Evolutionary conservation across 1,140 invertebrate genomes (phyloP), one percentile per base, ranked within the genome.

Genomic region (Harpegnathos saltator): DNA sequence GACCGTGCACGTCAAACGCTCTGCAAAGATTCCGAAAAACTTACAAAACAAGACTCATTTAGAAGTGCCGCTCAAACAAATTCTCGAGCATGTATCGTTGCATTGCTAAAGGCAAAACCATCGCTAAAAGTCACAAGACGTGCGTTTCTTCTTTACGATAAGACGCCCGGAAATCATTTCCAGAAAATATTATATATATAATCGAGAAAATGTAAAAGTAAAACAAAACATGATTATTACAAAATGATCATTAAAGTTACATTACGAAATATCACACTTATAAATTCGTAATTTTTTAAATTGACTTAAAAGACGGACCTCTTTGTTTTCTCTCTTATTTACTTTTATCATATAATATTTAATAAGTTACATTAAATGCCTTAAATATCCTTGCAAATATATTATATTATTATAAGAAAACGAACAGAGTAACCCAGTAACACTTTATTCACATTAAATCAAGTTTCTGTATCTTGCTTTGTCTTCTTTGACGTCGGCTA

Each of bases 401-500:
- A 33, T n/a, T 5, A n/a, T 50, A 69, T 69, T 54, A 77, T 77
- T 74, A 63, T 68, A 77, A n/a, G 44, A 54, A 54, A n/a, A 22
- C 33, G 19, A 33, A 26, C 15, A 1, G 17, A 77, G 50, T 66
- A n/a, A n/a, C 68, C 29, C 29, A 54, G 24, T 65, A 52, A 26
- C 58, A 69, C 33, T 80, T 80, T 71, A 80, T 80, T 71, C 33
- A 17, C 52, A 69, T 80, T 80, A 71, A 80, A 44, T 38, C 65
- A 69, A 78, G 63, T 78, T 78, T 48, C 50, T 33, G 50, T n/a
- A 33, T 69, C 19, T 80, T 80, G 52, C 52, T 80, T 71, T 80
- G 52, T 80, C 74, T 69, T 58, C 65, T 69, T 80, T 58, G 75
- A 80, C 75, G 75, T 80, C 52, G 33, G 52, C 71, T 80, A 80